Evolutionary conservation across 2,888 invertebrate species (phyloP).

Genomic region (Drosophila tripunctata): DNA sequence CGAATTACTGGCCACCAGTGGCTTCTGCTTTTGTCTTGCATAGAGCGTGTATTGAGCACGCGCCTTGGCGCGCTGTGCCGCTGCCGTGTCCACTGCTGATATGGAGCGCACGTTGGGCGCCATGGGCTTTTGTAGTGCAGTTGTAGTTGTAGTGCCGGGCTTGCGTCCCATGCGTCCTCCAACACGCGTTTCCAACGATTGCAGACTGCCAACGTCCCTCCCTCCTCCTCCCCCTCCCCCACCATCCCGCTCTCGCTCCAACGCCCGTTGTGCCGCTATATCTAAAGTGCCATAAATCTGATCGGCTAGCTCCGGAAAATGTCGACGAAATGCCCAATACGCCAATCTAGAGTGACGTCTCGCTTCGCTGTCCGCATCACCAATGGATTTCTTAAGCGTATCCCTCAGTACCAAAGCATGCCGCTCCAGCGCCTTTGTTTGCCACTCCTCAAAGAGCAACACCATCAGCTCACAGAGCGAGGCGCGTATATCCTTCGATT

Average conservation of each 20-base stretch:
- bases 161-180: constrained; percentile 79
- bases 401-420: constrained; percentile 92
- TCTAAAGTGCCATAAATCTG: constrained; percentile 93
- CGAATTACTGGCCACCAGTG: constrained; percentile 44
- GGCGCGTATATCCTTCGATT: constrained; percentile 95
- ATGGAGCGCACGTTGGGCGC: constrained; percentile 90
- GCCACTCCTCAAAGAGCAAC: constrained; percentile 93
- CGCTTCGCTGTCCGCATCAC: constrained; percentile 97
- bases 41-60: constrained; percentile 92
- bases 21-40: constrained; percentile 88
- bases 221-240: constrained; percentile 20
- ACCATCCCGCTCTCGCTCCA: constrained; percentile 85
- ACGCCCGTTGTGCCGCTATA: constrained; percentile 87
- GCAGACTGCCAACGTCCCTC: constrained; percentile 28
- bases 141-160: too few species aligned
- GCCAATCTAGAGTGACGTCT: constrained; percentile 90
- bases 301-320: constrained; percentile 96
- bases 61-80: constrained; percentile 94
- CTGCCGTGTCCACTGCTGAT: constrained; percentile 96
- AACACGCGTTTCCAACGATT: constrained; percentile 57
- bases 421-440: constrained; percentile 91
- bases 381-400: constrained; percentile 93
- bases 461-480: constrained; percentile 92
- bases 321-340: constrained; percentile 94
- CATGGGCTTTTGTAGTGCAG: constrained; percentile 76